Evolutionary conservation across 2,797 vertebrate genomes (phyloP).

Genomic region (Chiloscyllium punctatum): DNA sequence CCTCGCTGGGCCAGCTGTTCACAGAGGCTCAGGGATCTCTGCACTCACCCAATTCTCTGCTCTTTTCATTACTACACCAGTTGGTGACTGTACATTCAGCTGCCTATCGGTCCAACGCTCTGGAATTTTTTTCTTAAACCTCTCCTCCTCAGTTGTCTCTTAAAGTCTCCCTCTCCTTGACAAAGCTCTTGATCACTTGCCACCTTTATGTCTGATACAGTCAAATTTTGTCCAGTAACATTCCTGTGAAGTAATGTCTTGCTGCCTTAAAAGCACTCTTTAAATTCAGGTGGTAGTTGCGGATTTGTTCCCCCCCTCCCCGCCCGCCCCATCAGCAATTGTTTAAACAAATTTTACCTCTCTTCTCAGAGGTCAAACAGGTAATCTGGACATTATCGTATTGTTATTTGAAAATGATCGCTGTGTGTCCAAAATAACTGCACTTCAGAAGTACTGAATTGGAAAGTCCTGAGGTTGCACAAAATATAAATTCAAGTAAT

Average conservation of each 20-base stretch:
- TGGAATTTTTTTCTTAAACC: background rate
- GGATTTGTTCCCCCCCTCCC: background rate
- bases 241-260: background rate
- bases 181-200: background rate
- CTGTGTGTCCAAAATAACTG: background rate
- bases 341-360: background rate
- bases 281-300: background rate
- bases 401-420: background rate
- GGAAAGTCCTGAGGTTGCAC: background rate
- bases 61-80: background rate
- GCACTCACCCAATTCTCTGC: background rate
- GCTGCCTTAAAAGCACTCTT: background rate
- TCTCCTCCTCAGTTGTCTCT: background rate
- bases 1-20: slow-evolving; percentile 56
- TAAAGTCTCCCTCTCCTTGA: background rate
- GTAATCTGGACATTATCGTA: background rate
- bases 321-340: background rate
- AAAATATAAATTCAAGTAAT: background rate
- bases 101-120: background rate
- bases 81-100: background rate
- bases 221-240: background rate
- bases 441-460: background rate
- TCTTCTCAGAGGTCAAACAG: background rate
- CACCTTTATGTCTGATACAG: background rate
- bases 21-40: slow-evolving; percentile 21